Evolutionary conservation across 2,113 vertebrate species (phyloP).

Genomic region (Clarias magur): DNA sequence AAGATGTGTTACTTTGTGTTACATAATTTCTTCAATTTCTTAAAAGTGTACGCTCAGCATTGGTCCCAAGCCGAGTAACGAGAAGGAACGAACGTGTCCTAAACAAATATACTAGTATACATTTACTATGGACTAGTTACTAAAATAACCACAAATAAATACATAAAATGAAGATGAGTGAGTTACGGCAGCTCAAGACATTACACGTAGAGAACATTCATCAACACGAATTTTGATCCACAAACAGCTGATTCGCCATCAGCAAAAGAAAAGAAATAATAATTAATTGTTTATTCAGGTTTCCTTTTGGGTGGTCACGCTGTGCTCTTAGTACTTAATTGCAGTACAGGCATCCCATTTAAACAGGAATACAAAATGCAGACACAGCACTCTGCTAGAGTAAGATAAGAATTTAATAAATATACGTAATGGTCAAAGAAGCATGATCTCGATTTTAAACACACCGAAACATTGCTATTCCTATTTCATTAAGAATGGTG

Average conservation of each 20-base stretch:
- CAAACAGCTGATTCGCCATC: neutral
- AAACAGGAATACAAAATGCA: constrained; percentile 14
- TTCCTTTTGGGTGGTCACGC: neutral
- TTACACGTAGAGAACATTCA: neutral
- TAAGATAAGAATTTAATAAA: constrained; percentile 28
- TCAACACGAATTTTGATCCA: neutral
- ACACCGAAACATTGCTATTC: neutral
- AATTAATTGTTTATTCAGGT: constrained; percentile 5
- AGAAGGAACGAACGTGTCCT: neutral
- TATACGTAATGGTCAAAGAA: neutral
- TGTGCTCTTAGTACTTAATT: neutral
- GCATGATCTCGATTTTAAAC: neutral
- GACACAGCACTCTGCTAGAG: neutral
- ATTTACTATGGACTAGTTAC: neutral
- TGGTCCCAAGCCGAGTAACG: no score
- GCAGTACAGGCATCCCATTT: neutral
- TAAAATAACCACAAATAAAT: neutral
- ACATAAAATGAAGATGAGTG: neutral
- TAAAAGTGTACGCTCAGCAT: neutral
- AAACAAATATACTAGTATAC: neutral
- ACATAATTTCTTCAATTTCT: no score
- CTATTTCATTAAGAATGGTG: neutral
- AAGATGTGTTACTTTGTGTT: no score
- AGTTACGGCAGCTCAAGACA: neutral
- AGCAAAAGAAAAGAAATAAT: neutral